Percentiles rank a stretch among this genome's conserved stretches.
These are phyloP conservation scores for Anneissia japonica DNA, from an alignment of 35 echinoderm and acorn worm species.

Conservation along the genomic window DNA sequence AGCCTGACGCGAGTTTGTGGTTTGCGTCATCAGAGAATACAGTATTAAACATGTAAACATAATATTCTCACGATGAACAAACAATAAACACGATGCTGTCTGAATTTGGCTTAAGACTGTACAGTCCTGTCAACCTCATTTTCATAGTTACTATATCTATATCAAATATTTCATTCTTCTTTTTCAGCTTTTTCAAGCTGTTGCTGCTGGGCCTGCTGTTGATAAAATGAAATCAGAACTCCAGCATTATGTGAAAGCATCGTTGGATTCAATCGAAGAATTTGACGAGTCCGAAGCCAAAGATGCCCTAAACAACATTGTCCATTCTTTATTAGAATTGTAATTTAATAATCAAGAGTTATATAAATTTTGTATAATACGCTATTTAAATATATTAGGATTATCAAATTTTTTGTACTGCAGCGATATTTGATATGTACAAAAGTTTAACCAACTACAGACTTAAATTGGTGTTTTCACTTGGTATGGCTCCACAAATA, in stretches of 20 bases:
- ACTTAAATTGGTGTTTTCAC: background rate
- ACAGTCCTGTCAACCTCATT: no score
- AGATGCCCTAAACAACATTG: conserved; percentile 57
- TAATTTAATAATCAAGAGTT: background rate
- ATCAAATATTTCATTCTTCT: no score
- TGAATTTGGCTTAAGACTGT: no score
- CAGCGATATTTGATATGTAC: background rate
- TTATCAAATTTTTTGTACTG: no score
- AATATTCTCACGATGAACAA: no score
- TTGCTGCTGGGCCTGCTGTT: conserved; percentile 21
- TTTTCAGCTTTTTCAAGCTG: conserved; percentile 43
- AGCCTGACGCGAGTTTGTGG: no score
- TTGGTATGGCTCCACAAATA: conserved; percentile 1
- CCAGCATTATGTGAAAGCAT: conserved; percentile 36
- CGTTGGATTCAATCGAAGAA: conserved; percentile 30
- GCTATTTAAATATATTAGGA: background rate
- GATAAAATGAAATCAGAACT: conserved; percentile 50
- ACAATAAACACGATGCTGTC: no score
- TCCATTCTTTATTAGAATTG: conserved; percentile 25
- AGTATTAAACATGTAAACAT: no score
- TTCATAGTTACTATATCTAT: no score
- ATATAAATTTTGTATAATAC: background rate
- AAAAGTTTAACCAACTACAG: no score
- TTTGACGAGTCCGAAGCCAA: conserved; percentile 56
- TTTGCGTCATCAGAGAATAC: no score